phyloP scores from a whole-genome alignment of 1,140 invertebrate genomes.

The Cheumatopsyche charites region DNA sequence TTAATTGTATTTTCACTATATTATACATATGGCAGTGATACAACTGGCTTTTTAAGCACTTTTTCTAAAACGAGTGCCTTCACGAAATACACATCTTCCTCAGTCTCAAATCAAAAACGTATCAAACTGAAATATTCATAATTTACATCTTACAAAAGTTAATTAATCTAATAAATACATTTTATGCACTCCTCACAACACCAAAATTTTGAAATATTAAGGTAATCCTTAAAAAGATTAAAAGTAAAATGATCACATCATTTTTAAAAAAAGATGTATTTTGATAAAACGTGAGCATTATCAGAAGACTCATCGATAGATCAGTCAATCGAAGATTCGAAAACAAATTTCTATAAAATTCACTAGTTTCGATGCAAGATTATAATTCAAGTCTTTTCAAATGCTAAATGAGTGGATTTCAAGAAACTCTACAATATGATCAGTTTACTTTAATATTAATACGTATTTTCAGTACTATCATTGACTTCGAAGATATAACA shows the following conservation, averaged over 20 bases:
- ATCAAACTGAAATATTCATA: slow-evolving; percentile 28
- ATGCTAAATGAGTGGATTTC: too few relatives aligned
- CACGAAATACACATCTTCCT: slow-evolving; percentile 35
- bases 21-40: slow-evolving; percentile 43
- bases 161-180: slow-evolving; percentile 38
- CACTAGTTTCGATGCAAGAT: too few relatives aligned
- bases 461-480: neutral
- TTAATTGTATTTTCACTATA: slow-evolving; percentile 33
- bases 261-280: neutral
- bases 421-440: neutral
- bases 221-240: neutral
- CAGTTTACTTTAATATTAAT: neutral
- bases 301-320: too few relatives aligned
- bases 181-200: slow-evolving; percentile 41
- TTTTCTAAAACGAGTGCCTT: slow-evolving; percentile 2
- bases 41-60: slow-evolving; percentile 32
- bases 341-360: too few relatives aligned
- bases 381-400: too few relatives aligned
- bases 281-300: neutral
- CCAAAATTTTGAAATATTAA: slow-evolving; percentile 26
- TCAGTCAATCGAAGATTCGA: too few relatives aligned
- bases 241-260: slow-evolving; percentile 6
- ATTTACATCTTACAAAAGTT: slow-evolving; percentile 37
- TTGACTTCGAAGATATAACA: neutral
- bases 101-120: slow-evolving; percentile 47